Evolutionary conservation across 2,113 vertebrate species (phyloP), one percentile per base, ranked within the genome.

Genomic region (Tragelaphus scriptus): DNA sequence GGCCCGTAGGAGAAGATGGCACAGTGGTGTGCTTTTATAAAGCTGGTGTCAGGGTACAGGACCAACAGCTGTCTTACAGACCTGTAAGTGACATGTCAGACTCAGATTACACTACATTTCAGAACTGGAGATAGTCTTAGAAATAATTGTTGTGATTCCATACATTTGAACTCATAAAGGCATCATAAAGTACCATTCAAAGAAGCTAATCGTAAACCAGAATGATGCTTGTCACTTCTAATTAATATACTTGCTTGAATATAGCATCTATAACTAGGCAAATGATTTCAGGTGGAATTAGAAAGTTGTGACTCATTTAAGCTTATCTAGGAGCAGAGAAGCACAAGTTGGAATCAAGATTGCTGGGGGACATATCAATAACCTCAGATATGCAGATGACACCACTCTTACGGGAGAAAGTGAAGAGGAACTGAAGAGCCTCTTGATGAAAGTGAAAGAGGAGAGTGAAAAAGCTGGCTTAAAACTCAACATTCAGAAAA

Each of bases 281-380:
- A 21, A 65, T 90, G 49, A 65, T 63, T 68, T 80, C 53, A 90
- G 88, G 68, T 89, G 13, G 86, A 94, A 88, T 91, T 96, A 94
- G 96, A 97, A 97, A 91, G 96, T 95, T 68, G 55, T 96, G 96
- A 97, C 88, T 97, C 94, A 94, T 47, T 88, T 23, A 61, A 68
- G 65, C 87, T 96, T 97, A 96, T 96, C 96, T 94, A n/a, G 26
- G 85, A 93, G 68, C 63, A 36, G 51, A 71, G n/a, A 71, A 71
- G n/a, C 65, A 36, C 36, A 71, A 71, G 65, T 71, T 71, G 65
- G 17, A 71, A 71, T 23, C 65, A 71, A 23, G 65, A 71, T 71
- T 36, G 17, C 65, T 19, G n/a, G n/a, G n/a, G 36, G 65, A 71
- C 36, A 36, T 71, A 71, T 36, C 65, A 36, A 1, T 71, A 71